Evolutionary conservation across 2,797 vertebrate species (phyloP).

Genomic region (Sylvilagus floridanus): DNA sequence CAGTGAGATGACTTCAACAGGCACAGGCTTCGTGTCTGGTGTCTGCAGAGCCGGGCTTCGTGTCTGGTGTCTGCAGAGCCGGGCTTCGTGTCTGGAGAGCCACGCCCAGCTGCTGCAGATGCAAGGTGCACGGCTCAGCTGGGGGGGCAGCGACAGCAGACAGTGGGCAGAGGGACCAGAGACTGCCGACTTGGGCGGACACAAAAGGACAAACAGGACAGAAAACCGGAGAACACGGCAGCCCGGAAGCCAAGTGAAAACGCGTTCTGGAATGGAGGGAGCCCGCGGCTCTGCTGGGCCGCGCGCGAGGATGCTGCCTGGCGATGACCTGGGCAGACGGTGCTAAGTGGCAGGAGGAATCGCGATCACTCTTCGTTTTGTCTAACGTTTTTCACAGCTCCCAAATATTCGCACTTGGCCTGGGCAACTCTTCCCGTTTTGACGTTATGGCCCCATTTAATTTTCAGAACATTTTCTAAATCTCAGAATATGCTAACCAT

Average conservation of each 20-base stretch:
- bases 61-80: no score
- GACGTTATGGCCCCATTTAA: conserved; percentile 67
- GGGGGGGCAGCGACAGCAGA: no score
- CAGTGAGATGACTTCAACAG: background rate
- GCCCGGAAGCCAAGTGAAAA: background rate
- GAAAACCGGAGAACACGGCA: background rate
- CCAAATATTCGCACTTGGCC: conserved; percentile 64
- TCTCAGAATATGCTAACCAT: conserved; percentile 62
- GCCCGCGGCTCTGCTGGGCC: background rate
- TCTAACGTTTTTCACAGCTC: conserved; percentile 58
- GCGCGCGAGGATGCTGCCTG: background rate
- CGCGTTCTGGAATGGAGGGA: background rate
- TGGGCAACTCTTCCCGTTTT: conserved; percentile 66
- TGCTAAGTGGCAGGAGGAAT: conserved; percentile 53
- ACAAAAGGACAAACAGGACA: background rate
- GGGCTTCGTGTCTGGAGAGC: background rate
- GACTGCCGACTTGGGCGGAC: background rate
- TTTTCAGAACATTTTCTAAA: conserved; percentile 76
- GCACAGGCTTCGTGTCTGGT: background rate
- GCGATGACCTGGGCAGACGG: conserved; percentile 45
- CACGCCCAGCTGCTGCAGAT: no score
- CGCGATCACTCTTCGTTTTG: conserved; percentile 60
- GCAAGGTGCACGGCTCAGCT: no score
- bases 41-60: no score
- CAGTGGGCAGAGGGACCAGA: no score